Evolutionary conservation across 2,113 vertebrate species (phyloP).

Genomic region (Cyanoramphus novaezelandiae): DNA sequence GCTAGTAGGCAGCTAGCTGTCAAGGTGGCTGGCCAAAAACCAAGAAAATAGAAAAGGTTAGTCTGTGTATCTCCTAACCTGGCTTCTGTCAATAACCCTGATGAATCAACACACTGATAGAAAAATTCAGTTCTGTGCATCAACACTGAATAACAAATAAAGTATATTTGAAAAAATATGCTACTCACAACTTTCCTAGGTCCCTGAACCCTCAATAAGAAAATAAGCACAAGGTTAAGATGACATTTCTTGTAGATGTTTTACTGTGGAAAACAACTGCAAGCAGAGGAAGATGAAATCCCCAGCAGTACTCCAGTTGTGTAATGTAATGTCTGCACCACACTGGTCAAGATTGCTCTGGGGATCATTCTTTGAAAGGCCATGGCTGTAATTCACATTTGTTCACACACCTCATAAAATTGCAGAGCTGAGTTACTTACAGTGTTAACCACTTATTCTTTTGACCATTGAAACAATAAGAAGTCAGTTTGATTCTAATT

Average conservation of each 20-base stretch:
- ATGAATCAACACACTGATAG: background rate
- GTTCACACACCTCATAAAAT: conserved; percentile 24
- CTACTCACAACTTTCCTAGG: background rate
- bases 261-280: background rate
- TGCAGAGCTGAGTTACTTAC: conserved; percentile 21
- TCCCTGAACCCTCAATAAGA: background rate
- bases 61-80: background rate
- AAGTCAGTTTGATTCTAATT: conserved; percentile 18
- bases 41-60: background rate
- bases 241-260: background rate
- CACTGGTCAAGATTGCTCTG: conserved; percentile 23
- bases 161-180: background rate
- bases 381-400: background rate
- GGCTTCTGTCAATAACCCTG: background rate
- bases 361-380: conserved; percentile 26
- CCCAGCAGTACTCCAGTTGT: background rate
- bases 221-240: background rate
- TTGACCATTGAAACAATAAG: conserved; percentile 36
- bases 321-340: background rate
- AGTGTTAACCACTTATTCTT: conserved; percentile 33
- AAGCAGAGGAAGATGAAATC: background rate
- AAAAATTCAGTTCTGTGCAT: background rate
- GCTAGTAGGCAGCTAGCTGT: background rate
- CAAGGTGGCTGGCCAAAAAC: background rate
- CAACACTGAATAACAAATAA: background rate